Percentiles rank a stretch among this genome's conserved stretches.
Evolutionary conservation across 2,113 vertebrate species (phyloP).

Genomic region (Daboia siamensis): DNA sequence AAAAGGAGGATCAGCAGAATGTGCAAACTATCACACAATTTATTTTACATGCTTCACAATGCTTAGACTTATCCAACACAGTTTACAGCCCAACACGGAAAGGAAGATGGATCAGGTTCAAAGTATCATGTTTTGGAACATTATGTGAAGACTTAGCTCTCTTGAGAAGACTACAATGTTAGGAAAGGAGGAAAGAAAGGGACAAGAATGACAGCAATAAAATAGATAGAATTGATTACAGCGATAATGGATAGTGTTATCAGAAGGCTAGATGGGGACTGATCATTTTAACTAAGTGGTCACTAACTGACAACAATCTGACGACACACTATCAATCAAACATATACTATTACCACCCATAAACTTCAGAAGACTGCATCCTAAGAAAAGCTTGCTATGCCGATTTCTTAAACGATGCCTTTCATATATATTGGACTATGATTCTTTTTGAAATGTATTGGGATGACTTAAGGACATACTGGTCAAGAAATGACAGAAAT

Average conservation of each 20-base stretch:
- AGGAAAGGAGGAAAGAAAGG: background rate
- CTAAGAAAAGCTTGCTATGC: background rate
- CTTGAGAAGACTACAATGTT: background rate
- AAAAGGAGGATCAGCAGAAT: background rate
- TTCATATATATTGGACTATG: background rate
- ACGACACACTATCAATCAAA: background rate
- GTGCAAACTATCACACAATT: background rate
- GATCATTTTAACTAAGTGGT: background rate
- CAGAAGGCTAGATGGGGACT: background rate
- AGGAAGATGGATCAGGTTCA: background rate
- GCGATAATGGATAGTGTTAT: background rate
- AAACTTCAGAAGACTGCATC: background rate
- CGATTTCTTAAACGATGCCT: background rate
- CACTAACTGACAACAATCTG: background rate
- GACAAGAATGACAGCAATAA: background rate
- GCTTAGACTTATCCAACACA: background rate
- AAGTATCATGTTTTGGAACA: background rate
- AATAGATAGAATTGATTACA: background rate
- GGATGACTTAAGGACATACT: background rate
- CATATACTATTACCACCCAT: background rate
- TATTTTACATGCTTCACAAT: background rate
- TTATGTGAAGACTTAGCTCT: background rate
- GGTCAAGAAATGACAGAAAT: background rate
- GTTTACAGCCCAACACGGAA: background rate
- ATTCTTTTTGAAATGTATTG: background rate